phyloP scores from a whole-genome alignment of 2,797 vertebrate species.

The Lagodon rhomboides region DNA sequence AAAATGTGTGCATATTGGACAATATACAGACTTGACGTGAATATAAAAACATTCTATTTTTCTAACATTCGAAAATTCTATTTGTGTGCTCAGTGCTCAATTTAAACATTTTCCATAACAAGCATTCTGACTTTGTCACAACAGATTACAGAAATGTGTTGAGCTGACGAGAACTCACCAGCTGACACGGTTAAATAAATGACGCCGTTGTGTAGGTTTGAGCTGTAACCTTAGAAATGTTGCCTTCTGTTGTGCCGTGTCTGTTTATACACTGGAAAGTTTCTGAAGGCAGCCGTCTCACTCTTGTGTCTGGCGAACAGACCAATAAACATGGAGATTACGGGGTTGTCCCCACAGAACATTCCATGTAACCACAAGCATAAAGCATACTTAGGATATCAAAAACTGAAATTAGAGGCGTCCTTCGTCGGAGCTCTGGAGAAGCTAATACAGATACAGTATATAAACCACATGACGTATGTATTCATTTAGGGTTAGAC shows the following conservation, averaged over 20 bases:
- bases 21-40: not conserved
- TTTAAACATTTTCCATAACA: not conserved
- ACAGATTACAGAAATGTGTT: not conserved
- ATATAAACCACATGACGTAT: slow-evolving; percentile 80
- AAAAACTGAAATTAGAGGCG: slow-evolving; percentile 79
- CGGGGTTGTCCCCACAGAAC: slow-evolving; percentile 69
- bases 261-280: slow-evolving; percentile 52
- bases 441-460: slow-evolving; percentile 76
- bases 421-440: slow-evolving; percentile 59
- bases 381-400: slow-evolving; percentile 76
- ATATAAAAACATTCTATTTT: not conserved
- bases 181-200: not conserved
- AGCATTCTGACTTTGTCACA: not conserved
- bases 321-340: slow-evolving; percentile 74
- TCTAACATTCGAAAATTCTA: not conserved
- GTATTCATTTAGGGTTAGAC: slow-evolving; percentile 78
- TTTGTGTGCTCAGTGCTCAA: not conserved
- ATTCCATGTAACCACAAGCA: slow-evolving; percentile 74
- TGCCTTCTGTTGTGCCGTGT: slow-evolving; percentile 7
- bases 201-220: not conserved
- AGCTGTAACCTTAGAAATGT: slow-evolving; percentile 1
- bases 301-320: slow-evolving; percentile 64
- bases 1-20: too few relatives aligned
- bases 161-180: not conserved
- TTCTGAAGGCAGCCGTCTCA: slow-evolving; percentile 33